Evolutionary conservation across 2,888 invertebrate genomes (phyloP).

Genomic region (Chironomus riparius): DNA sequence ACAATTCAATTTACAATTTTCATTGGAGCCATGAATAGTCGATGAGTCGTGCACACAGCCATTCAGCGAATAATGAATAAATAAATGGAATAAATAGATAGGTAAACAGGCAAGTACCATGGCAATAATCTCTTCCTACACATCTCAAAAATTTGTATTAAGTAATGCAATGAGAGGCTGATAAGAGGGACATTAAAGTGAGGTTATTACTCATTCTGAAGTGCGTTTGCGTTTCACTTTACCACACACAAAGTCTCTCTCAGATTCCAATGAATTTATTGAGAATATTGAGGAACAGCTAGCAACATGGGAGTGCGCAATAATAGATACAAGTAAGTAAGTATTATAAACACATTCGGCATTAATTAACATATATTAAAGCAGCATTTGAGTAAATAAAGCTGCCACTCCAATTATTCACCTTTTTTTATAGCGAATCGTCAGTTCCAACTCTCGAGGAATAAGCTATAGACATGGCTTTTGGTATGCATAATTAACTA

Average conservation of each 20-base stretch:
- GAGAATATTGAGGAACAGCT: not conserved
- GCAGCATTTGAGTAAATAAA: not conserved
- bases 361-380: not conserved
- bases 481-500: conserved; percentile 13
- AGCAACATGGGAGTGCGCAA: not conserved
- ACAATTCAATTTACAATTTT: no score
- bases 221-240: conserved; percentile 19
- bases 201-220: conserved; percentile 19
- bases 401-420: not conserved
- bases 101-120: not conserved
- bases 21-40: no score
- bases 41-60: not conserved
- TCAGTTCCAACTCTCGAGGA: not conserved
- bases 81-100: not conserved
- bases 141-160: not conserved
- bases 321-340: not conserved
- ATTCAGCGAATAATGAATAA: not conserved
- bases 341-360: not conserved
- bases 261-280: not conserved
- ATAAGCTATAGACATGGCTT: not conserved
- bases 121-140: not conserved
- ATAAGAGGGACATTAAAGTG: conserved; percentile 14
- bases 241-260: conserved; percentile 19
- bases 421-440: not conserved
- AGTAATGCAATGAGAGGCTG: not conserved